Evolutionary conservation across 2,888 invertebrate genomes (phyloP), one percentile per base, ranked within the genome.

Genomic region (Harpagoxenus sublaevis): DNA sequence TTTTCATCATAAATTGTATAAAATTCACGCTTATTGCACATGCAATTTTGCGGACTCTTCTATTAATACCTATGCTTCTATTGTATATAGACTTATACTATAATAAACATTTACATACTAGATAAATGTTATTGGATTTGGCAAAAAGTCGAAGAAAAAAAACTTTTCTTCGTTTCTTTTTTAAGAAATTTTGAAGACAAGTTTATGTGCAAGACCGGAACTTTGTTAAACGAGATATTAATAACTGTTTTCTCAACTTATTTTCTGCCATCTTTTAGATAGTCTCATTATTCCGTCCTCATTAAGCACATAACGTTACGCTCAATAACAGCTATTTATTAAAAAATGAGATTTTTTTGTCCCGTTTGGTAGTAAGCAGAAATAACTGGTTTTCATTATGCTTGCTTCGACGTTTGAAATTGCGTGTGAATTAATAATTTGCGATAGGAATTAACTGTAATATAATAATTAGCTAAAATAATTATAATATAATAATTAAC

Each of bases 81-180:
- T n/a, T n/a, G n/a, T 65, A 15, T 18, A 2, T 35, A 53, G 35
- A 51, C 35, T 31, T 12, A 35, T 35, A 35, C 35, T 6, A 31
- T 70, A 51, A 70, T 35, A 53, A 57, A 28, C 57, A 57, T 73
- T 73, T 71, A 28, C 57, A 18, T 39, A 3, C 23, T 8, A 28
- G 28, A 42, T 42, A 42, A 65, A 23, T 45, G 10, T 12, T 66
- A 28, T 45, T 10, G 1, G 23, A 2, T 28, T 48, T 4, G 12
- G 4, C 18, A 31, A 45, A 66, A 45, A 45, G 15, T 48, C 3
- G 8, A 42, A 15, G 5, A 65, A 65, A 28, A 28, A 8, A 45
- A 35, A 35, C 35, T 35, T 35, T 23, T 23, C 23, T 10, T 6
- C 42, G 15, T 18, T 45, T 45, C 35, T 28, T 68, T 68, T 31